Base-by-base conservation (phyloP, 2,797 vertebrate genomes). In the Pyrocephalus nanus region DNA sequence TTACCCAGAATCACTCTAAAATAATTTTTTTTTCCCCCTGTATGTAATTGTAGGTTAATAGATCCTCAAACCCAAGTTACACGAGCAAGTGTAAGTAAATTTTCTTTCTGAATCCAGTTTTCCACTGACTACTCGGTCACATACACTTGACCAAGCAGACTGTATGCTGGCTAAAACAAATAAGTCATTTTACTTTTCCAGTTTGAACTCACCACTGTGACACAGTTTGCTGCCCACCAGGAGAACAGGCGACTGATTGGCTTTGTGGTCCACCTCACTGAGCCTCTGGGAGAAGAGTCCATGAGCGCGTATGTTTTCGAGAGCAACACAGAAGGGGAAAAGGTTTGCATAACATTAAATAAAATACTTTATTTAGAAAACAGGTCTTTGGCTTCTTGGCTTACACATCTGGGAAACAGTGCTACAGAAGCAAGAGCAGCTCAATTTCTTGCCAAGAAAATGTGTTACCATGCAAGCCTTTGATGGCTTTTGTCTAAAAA, bases 21-120 rank as follows among this genome's bases (percentile, higher is more conserved):
- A 65, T 26, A 12, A 27, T n/a, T 47, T 51, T 6, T 6, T 8
- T 47, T 58, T 14, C 26, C 3, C 50, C n/a, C 69, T 64, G 48
- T 92, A 62, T 93, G 30, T 34, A 82, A 93, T 92, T 89, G 82
- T 96, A 99, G 99, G 97, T 97, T 99, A 97, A 99, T 99, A 94
- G 99, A 99, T 95, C 99, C 99, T 91, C 99, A 99, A 96, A 99
- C 99, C 45, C 99, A 99, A 98, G 99, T 99, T 69, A 99, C 98
- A 36, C 98, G 98, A 97, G 98, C 98, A 97, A 99, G 97, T 16
- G 99, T 99, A 98, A 99, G 99, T 99, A 96, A 61, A 64, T 64
- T 58, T 43, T 51, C 45, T 34, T 74, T 75, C 19, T 50, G 15
- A 47, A 51, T 32, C 10, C 64, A 36, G 6, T 64, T 74, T 86